phyloP scores from a whole-genome alignment of 2,797 vertebrate genomes.

The Petrocephalus schoutedeni region DNA sequence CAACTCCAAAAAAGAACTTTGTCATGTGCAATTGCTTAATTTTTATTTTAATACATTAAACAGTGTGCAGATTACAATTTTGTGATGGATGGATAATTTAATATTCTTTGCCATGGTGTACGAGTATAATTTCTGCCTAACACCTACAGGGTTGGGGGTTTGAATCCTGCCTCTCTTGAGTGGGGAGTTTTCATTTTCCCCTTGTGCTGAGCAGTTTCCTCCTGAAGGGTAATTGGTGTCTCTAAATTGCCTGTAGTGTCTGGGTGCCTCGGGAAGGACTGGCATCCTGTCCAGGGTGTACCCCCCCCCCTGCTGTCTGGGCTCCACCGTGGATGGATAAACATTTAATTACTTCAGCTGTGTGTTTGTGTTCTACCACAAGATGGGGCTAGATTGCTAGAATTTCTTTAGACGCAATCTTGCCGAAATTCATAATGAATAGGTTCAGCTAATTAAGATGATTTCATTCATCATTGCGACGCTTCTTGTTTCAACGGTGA shows the following conservation, averaged over 20 bases:
- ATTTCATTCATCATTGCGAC: neutral
- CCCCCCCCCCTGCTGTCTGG: neutral
- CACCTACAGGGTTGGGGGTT: neutral
- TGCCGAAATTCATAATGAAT: neutral
- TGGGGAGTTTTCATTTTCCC: neutral
- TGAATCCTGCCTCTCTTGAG: neutral
- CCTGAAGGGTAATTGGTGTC: neutral
- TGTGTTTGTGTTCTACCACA: slow-evolving; percentile 30
- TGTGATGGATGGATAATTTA: neutral
- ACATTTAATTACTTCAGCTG: neutral
- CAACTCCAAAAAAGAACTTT: neutral
- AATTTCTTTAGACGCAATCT: slow-evolving; percentile 8
- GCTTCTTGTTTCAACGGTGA: neutral
- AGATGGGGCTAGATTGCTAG: slow-evolving; percentile 38
- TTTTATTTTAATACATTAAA: neutral
- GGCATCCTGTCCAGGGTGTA: neutral
- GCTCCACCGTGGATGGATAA: neutral
- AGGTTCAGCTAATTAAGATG: neutral
- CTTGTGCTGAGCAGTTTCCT: neutral
- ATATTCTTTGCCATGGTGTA: neutral
- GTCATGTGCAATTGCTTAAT: neutral
- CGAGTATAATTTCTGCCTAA: neutral
- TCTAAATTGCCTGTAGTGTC: neutral
- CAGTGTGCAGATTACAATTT: neutral
- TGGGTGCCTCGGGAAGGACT: neutral